phyloP scores from a whole-genome alignment of 2,888 invertebrate genomes.

The Agrotis ipsilon region DNA sequence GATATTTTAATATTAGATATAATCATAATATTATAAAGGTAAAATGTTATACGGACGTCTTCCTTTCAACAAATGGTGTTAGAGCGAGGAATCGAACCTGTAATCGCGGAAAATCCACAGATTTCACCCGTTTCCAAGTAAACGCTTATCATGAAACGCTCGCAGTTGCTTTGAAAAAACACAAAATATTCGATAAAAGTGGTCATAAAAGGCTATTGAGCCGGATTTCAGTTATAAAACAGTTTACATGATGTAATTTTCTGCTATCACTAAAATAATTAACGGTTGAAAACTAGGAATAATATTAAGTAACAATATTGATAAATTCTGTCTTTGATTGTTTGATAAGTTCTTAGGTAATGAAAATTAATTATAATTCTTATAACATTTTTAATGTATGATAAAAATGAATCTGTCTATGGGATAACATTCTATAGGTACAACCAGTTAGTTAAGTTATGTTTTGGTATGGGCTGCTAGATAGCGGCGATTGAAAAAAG shows the following conservation, averaged over 20 bases:
- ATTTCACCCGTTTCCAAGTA: conserved; percentile 25
- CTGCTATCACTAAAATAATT: conserved; percentile 34
- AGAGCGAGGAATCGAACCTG: conserved; percentile 46
- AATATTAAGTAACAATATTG: background rate
- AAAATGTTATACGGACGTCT: background rate
- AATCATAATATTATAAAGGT: background rate
- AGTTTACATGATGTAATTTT: conserved; percentile 35
- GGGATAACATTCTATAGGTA: no score
- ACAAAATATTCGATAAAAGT: conserved; percentile 51
- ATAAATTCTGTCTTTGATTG: background rate
- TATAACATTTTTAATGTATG: no score
- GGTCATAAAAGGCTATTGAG: conserved; percentile 34
- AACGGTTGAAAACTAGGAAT: conserved; percentile 22
- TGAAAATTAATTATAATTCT: no score
- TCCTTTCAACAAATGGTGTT: conserved; percentile 2
- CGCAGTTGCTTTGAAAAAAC: conserved; percentile 30
- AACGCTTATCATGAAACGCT: conserved; percentile 45
- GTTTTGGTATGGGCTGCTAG: no score
- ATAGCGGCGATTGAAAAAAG: no score
- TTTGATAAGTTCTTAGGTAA: no score
- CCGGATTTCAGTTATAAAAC: conserved; percentile 40
- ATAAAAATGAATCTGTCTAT: no score
- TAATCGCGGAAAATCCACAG: conserved; percentile 28
- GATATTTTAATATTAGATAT: no score
- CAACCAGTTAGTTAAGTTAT: no score